Evolutionary conservation across 2,888 invertebrate species (phyloP).

Genomic region (Liodrosophila aerea): DNA sequence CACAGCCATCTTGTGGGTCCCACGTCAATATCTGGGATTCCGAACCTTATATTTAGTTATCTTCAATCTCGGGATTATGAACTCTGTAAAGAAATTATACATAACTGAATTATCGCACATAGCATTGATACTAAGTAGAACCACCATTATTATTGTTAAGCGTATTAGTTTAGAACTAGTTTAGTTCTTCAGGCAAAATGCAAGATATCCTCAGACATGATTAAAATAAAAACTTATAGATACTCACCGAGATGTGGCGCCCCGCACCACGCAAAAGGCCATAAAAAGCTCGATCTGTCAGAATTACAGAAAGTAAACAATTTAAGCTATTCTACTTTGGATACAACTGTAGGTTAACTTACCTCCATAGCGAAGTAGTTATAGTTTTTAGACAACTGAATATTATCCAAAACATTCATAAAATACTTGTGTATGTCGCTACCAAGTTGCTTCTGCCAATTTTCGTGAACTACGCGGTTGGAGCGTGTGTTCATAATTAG

Average conservation of each 20-base stretch:
- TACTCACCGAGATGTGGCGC: conserved; percentile 22
- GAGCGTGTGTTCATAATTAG: conserved; percentile 39
- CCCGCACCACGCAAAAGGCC: conserved; percentile 50
- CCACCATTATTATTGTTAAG: no score
- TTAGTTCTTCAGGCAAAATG: no score
- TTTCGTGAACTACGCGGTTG: conserved; percentile 20
- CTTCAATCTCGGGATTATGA: no score
- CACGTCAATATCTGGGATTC: no score
- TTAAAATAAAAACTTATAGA: no score
- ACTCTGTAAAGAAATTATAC: conserved; percentile 13
- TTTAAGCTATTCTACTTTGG: neutral
- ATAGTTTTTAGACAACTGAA: conserved; percentile 13
- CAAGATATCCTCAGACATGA: no score
- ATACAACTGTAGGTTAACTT: neutral
- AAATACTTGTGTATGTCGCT: conserved; percentile 42
- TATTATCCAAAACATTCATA: conserved; percentile 17
- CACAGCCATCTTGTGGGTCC: no score
- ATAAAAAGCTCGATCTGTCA: conserved; percentile 56
- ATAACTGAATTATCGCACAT: no score
- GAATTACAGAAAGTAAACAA: neutral
- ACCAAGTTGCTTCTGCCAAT: conserved; percentile 30
- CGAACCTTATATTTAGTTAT: no score
- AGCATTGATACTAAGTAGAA: no score
- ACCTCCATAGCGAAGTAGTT: conserved; percentile 49
- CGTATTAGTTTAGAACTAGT: no score